Evolutionary conservation across 1,140 invertebrate species (phyloP), one percentile per base, ranked within the genome.

Genomic region (Polypedilum vanderplanki): DNA sequence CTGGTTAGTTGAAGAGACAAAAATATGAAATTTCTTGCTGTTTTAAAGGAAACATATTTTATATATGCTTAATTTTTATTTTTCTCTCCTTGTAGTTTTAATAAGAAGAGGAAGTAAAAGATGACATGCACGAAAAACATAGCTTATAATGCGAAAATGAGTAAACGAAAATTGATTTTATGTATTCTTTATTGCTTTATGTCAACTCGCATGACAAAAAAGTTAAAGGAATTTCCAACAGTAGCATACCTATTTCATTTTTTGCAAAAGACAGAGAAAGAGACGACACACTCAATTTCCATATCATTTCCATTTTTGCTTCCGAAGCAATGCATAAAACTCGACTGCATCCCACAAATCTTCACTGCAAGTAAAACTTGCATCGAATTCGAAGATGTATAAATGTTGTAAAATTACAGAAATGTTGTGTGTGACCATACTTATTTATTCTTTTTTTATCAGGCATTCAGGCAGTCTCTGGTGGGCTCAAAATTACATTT

Each of bases 401-500:
- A 46, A 46, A 33, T 33, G 24, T 33, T 33, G 24, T 33, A 33
- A 57, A 57, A 57, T 57, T 57, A n/a, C 46, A n/a, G 46, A 57
- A 57, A 57, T 57, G n/a, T 12, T 57, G 17, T 70, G 17, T 70
- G 65, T 70, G 20, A 70, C 65, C 65, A 70, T 70, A 70, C 65
- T 70, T 70, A 70, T 70, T 22, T 20, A 22, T 70, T 70, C 9
- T 70, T 20, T 22, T n/a, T 18, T 70, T 18, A 70, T 22, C 20
- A 20, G 8, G 65, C 7, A 18, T 70, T 70, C 17, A 9, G 18
- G 65, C 65, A 20, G 65, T 70, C 65, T 70, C 65, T 70, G 17
- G 65, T 70, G 65, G 65, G 65, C 65, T 57, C 46, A 70, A 70
- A 70, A 70, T 70, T 70, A 70, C 20, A 70, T 70, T 70, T 70